Base-by-base conservation (phyloP, 2,888 invertebrate species). In the Callyntrura guangdongensis region DNA sequence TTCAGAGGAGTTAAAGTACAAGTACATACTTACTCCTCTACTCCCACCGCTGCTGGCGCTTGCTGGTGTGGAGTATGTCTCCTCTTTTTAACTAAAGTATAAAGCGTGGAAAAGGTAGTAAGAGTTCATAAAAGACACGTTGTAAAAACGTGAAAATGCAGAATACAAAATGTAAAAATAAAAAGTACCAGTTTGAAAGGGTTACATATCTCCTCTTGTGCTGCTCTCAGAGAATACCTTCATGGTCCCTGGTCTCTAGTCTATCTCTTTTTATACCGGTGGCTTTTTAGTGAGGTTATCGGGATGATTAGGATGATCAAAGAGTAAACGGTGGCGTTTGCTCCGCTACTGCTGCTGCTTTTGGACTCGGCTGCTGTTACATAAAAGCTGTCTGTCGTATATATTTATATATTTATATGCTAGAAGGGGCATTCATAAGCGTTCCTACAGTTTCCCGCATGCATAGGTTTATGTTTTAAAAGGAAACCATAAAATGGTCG, bases 121-220 rank as follows among this genome's bases (percentile, higher is more conserved):
- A 89, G 83, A 89, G 89, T 89, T 89, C 89, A 89, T 89, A 89
- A 89, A 89, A 84, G 27, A 87, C 83, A 88, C 88, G 77, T 53
- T 77, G 77, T 49, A 77, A 77, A 77, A 22, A 22, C 22, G 49
- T 12, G 53, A 56, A 77, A 74, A 53, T 56, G 53, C 53, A 53
- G 53, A 77, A 22, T 22, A 49, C 27, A 11, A 17, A 9, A 77
- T 77, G 53, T 14, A 27, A 20, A 77, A 53, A 53, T 12, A 56
- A 47, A 49, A 20, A 77, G 53, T 36, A 36, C 36, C 49, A 74
- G 74, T 36, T 36, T 6, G 36, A 72, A 36, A 1, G 17, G 72
- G 36, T 72, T 67, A 27, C 1, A 3, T n/a, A 53, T n/a, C 53
- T 14, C n/a, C 36, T 36, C 36, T 36, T 6, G 2, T 36, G 2